Evolutionary conservation across 2,113 vertebrate genomes (phyloP), one percentile per base, ranked within the genome.

Genomic region (Scatophagus argus): DNA sequence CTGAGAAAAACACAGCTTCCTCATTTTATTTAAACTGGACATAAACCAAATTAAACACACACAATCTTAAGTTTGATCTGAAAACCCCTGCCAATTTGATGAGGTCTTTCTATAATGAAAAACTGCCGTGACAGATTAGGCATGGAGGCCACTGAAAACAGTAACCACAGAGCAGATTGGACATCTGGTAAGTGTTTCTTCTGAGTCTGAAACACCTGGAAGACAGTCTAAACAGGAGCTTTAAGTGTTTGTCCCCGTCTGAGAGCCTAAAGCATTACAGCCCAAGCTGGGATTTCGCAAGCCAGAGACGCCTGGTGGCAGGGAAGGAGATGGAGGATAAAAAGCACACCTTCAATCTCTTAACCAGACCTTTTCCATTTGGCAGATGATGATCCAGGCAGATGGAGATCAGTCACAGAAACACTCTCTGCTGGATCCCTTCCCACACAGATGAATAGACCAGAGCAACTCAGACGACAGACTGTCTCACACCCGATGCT

Each of bases 281-380:
- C 43, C 73, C 49, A 72, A 46, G 41, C n/a, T 29, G 59, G 62
- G 62, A 66, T 44, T 64, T 36, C 12, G 4, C 31, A 9, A 39
- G 27, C 59, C 34, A 41, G 65, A 80, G 61, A 77, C 17, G 74
- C 41, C 82, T 82, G 59, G 58, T 67, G 69, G 76, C 8, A 19
- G 21, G n/a, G 43, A 76, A 51, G 58, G 14, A 78, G 55, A 59
- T 21, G n/a, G 46, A 63, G n/a, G 59, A 61, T 47, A 46, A 56
- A 73, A 62, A 62, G 43, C 70, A 83, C 43, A 52, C 71, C 31
- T 66, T 47, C 59, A 81, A 89, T 87, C 78, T 41, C 62, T 88
- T 89, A 79, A 71, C 79, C 91, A 90, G 88, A 90, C 51, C 47
- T 82, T 79, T 87, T 83, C 85, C 74, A 67, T 85, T 88, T 79